Evolutionary conservation across 2,888 invertebrate genomes (phyloP).

Genomic region (Athalia rosae): DNA sequence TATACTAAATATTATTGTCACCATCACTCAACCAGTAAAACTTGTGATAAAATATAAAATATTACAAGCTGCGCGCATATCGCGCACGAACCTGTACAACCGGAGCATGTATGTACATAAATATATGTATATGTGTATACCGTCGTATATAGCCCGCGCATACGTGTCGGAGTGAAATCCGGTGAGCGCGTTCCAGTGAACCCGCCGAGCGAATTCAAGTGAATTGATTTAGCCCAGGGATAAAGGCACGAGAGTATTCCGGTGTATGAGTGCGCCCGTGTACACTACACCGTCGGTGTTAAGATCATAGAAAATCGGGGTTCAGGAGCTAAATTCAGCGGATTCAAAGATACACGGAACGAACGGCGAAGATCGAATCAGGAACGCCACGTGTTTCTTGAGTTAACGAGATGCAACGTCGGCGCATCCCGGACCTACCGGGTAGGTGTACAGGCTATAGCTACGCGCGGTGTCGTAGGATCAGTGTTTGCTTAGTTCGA

Average conservation of each 20-base stretch:
- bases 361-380: conserved; percentile 1
- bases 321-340: conserved; percentile 7
- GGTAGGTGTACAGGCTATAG: not conserved
- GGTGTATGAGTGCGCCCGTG: conserved; percentile 2
- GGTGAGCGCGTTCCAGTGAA: conserved; percentile 28
- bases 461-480: not conserved
- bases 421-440: not conserved
- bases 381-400: conserved; percentile 4
- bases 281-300: conserved; percentile 19
- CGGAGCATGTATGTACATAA: not conserved
- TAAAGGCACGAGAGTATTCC: not conserved
- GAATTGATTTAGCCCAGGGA: conserved; percentile 40
- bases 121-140: conserved; percentile 4
- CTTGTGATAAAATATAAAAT: no score
- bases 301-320: conserved; percentile 30
- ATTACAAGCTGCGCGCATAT: no score
- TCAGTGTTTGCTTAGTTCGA: not conserved
- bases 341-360: conserved; percentile 21
- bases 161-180: conserved; percentile 31
- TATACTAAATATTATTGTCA: no score
- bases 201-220: conserved; percentile 35
- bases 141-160: not conserved
- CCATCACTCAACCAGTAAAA: no score
- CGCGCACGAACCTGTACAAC: not conserved
- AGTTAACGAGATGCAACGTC: conserved; percentile 25